phyloP scores from a whole-genome alignment of 2,113 vertebrate genomes.

The Syngnathus scovelli region DNA sequence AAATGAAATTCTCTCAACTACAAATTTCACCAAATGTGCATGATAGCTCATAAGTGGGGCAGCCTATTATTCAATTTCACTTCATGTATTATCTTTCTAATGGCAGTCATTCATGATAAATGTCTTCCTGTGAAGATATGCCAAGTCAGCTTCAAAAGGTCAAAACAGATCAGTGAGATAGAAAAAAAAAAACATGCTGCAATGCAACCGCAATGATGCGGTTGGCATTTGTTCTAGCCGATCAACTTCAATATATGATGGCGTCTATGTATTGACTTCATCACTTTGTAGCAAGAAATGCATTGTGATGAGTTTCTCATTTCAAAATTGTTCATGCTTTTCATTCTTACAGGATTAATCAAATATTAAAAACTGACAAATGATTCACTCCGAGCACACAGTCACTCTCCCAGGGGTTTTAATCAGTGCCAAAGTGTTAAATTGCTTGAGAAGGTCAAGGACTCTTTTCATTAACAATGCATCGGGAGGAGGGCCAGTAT shows the following conservation, averaged over 20 bases:
- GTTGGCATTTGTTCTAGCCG: no score
- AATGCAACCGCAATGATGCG: no score
- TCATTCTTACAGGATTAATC: slow-evolving; percentile 40
- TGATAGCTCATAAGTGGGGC: no score
- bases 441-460: slow-evolving; percentile 56
- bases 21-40: no score
- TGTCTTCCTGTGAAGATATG: no score
- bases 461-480: slow-evolving; percentile 54
- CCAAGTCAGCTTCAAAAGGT: no score
- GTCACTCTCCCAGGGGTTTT: slow-evolving; percentile 42
- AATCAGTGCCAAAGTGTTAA: slow-evolving; percentile 49
- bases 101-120: no score
- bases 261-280: not conserved
- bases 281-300: not conserved
- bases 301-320: slow-evolving; percentile 16
- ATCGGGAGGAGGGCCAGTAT: not conserved
- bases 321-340: slow-evolving; percentile 38
- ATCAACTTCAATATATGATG: not conserved
- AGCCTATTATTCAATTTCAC: no score
- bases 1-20: no score
- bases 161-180: no score
- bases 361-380: slow-evolving; percentile 57
- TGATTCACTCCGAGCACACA: slow-evolving; percentile 39
- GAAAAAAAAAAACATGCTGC: no score
- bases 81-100: no score